These are phyloP conservation scores for Pelecanus crispus DNA, from an alignment of 2,113 vertebrate species.

Conservation along the genomic window DNA sequence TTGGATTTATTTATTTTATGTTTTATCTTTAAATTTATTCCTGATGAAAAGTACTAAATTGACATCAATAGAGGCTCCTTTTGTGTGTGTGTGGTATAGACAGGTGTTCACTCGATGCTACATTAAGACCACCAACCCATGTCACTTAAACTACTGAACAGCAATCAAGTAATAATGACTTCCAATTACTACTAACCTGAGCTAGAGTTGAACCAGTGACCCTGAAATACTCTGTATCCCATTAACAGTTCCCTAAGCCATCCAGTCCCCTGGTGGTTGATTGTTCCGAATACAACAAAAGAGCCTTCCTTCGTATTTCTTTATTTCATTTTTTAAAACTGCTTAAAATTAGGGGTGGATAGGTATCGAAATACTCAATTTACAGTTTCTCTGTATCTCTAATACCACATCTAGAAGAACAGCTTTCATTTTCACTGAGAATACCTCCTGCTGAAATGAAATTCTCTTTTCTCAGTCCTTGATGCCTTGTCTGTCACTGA, in stretches of 20 bases:
- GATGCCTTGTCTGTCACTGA: conserved; percentile 32
- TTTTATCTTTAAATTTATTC: not conserved
- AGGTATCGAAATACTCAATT: conserved; percentile 41
- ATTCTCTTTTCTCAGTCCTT: conserved; percentile 18
- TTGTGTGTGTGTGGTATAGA: not conserved
- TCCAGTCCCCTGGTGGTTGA: not conserved
- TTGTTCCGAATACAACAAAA: not conserved
- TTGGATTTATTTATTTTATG: not conserved
- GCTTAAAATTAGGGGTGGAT: not conserved
- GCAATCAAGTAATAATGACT: not conserved
- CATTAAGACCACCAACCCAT: not conserved
- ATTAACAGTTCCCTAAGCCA: conserved; percentile 22
- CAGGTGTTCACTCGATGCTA: not conserved
- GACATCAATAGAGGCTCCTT: not conserved
- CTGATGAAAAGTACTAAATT: not conserved
- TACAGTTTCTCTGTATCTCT: conserved; percentile 15
- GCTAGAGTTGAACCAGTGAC: conserved; percentile 6
- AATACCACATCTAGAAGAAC: not conserved
- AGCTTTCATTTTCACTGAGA: conserved; percentile 41
- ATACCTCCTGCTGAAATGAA: conserved; percentile 39
- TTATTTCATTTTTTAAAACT: conserved; percentile 4
- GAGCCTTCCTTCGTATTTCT: not conserved
- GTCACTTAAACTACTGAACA: conserved; percentile 12
- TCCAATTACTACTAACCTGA: conserved; percentile 2
- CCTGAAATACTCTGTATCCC: conserved; percentile 4